phyloP scores from a whole-genome alignment of 1,140 invertebrate species.

The Brachionus sp. region DNA sequence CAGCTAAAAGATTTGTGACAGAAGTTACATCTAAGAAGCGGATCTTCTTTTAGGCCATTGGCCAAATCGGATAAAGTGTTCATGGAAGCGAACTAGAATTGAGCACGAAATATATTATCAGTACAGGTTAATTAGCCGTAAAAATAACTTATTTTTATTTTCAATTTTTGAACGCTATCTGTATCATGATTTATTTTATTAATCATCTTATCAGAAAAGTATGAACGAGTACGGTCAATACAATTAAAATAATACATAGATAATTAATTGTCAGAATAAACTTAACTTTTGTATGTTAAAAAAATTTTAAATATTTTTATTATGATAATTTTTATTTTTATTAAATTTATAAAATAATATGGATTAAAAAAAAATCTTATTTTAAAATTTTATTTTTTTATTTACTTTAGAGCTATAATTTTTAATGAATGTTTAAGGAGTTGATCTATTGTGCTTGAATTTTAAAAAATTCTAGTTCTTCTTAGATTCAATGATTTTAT shows the following conservation, averaged over 20 bases:
- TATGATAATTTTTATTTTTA: no score
- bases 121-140: background rate
- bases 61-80: background rate
- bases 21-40: background rate
- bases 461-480: no score
- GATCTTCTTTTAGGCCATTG: background rate
- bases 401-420: no score
- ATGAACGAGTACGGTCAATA: background rate
- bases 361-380: no score
- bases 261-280: background rate
- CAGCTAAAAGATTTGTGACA: constrained; percentile 75
- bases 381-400: no score
- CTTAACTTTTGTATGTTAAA: background rate
- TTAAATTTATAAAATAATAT: no score
- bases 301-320: no score
- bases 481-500: no score
- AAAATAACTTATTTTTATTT: background rate
- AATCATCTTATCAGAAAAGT: background rate
- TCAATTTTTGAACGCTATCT: background rate
- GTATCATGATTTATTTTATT: background rate
- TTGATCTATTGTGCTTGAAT: no score
- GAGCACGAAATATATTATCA: no score
- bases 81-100: background rate
- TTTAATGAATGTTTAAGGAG: no score
- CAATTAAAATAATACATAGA: background rate